These are phyloP conservation scores for Holocentrus rufus DNA, from an alignment of 2,797 vertebrate genomes.

Conservation along the genomic window DNA sequence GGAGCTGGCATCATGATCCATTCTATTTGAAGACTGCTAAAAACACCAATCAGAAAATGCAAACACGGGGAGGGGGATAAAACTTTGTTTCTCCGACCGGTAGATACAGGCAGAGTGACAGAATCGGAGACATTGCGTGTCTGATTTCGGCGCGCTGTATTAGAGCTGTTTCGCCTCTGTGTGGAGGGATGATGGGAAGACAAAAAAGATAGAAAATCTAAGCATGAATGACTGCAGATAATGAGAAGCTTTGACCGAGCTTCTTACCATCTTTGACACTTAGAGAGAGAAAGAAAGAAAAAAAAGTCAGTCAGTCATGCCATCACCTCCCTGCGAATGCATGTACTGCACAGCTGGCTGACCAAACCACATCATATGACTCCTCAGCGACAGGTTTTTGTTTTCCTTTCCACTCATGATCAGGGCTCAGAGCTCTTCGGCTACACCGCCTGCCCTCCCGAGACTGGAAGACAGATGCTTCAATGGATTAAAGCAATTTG, in stretches of 20 bases:
- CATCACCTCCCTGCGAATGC: conserved; percentile 29
- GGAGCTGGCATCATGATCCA: conserved; percentile 63
- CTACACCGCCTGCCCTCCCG: conserved; percentile 56
- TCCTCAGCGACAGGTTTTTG: conserved; percentile 62
- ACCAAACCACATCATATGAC: conserved; percentile 43
- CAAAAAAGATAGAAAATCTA: conserved; percentile 17
- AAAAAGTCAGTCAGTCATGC: conserved; percentile 33
- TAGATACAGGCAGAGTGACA: conserved; percentile 33
- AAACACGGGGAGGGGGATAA: conserved; percentile 39
- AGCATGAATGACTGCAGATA: conserved; percentile 41
- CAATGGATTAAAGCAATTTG: conserved; percentile 70
- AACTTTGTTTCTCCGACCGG: conserved; percentile 31
- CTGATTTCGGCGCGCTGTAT: conserved; percentile 27
- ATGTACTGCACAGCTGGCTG: conserved; percentile 54
- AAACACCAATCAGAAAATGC: conserved; percentile 52
- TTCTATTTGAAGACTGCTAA: conserved; percentile 67
- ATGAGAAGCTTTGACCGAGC: conserved; percentile 52
- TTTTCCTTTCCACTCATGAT: conserved; percentile 63
- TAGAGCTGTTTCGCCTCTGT: conserved; percentile 24
- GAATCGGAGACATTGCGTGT: conserved; percentile 11
- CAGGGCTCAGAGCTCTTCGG: conserved; percentile 43
- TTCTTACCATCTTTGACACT: conserved; percentile 39
- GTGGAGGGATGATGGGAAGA: background rate
- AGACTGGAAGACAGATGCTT: conserved; percentile 74
- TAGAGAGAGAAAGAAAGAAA: background rate